Evolutionary conservation across 1,140 invertebrate species (phyloP).

Genomic region (Neoseiulus cucumeris): DNA sequence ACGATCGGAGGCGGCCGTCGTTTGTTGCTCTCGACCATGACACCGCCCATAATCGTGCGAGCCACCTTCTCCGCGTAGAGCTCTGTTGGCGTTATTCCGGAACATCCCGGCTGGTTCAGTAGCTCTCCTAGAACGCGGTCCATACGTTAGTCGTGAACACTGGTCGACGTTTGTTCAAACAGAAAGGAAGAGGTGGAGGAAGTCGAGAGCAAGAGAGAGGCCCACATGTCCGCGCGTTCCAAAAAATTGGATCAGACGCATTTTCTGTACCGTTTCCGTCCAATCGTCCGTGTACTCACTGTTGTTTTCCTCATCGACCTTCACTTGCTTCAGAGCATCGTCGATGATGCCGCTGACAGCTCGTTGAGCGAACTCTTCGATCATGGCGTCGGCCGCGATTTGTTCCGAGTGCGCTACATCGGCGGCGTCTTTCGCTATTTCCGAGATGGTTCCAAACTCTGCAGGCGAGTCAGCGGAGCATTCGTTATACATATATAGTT

Average conservation of each 20-base stretch:
- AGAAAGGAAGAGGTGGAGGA: too few species aligned
- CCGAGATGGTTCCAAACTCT: too few species aligned
- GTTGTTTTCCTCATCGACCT: neutral
- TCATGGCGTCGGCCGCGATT: neutral
- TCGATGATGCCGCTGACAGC: neutral
- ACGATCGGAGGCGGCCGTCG: slow-evolving; percentile 1
- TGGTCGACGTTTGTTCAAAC: too few species aligned
- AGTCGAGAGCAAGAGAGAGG: too few species aligned
- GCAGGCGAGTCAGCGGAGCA: too few species aligned
- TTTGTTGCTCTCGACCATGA: neutral
- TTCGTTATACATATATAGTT: too few species aligned
- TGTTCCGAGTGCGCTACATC: too few species aligned
- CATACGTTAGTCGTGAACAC: too few species aligned
- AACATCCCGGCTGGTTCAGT: neutral
- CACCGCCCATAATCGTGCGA: neutral
- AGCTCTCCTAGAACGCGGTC: neutral
- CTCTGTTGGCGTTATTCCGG: neutral
- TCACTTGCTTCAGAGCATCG: neutral
- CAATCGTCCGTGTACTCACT: slow-evolving; percentile 7
- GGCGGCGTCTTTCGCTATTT: too few species aligned
- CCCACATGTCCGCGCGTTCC: too few species aligned
- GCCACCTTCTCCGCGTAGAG: neutral
- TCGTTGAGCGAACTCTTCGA: neutral
- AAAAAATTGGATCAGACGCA: too few species aligned
- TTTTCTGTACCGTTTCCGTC: too few species aligned